Evolutionary conservation across 2,797 vertebrate species (phyloP).

Genomic region (Myotis vivesi): DNA sequence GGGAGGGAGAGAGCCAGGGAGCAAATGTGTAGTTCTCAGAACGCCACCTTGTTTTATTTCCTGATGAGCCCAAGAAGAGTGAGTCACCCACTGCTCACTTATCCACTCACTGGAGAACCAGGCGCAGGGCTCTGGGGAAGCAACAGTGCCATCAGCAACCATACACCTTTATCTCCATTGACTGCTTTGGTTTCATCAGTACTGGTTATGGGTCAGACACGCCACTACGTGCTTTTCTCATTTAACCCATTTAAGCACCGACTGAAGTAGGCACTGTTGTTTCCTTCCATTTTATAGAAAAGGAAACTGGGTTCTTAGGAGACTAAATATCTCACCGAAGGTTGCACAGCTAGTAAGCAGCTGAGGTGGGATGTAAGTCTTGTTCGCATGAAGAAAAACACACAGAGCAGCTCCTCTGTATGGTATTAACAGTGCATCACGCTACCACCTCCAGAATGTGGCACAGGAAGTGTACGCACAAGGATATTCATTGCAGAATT

Average conservation of each 20-base stretch:
- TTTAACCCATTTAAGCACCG: neutral
- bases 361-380: neutral
- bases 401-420: neutral
- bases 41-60: neutral
- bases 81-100: neutral
- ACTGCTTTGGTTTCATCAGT: neutral
- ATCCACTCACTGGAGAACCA: neutral
- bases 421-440: neutral
- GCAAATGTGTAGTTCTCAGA: neutral
- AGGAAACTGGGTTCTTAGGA: neutral
- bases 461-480: rapidly evolving
- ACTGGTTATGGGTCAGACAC: neutral
- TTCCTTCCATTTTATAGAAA: neutral
- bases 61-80: neutral
- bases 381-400: neutral
- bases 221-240: neutral
- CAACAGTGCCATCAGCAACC: neutral
- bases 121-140: neutral
- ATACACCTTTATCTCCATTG: neutral
- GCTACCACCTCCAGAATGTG: neutral
- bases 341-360: neutral
- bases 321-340: neutral
- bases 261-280: neutral
- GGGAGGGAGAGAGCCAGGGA: neutral
- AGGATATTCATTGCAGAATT: neutral